These are phyloP conservation scores for Neopelma chrysocephalum DNA, from an alignment of 2,797 vertebrate species.

Conservation along the genomic window DNA sequence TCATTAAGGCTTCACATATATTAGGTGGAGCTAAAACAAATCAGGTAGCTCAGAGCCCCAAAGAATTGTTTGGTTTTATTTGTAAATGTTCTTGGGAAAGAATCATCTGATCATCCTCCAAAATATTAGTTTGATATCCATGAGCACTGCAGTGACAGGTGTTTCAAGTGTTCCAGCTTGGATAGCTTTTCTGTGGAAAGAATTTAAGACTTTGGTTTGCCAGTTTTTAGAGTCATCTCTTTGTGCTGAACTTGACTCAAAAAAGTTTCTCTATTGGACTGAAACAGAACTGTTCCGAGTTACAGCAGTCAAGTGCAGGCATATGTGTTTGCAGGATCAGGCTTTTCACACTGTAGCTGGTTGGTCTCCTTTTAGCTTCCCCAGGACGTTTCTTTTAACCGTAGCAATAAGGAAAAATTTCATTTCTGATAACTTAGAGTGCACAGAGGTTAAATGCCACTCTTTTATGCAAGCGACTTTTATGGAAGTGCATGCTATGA, in stretches of 20 bases:
- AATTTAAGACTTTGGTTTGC: constrained; percentile 12
- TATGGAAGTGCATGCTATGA: not conserved
- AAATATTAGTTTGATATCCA: not conserved
- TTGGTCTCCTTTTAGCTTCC: not conserved
- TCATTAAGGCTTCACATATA: not conserved
- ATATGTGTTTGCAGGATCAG: not conserved
- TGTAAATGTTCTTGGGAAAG: not conserved
- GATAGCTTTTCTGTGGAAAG: constrained; percentile 24
- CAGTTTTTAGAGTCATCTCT: not conserved
- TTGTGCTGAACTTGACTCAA: not conserved
- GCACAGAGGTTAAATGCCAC: not conserved
- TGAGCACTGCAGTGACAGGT: not conserved
- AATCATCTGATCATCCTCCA: not conserved
- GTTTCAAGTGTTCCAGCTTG: not conserved
- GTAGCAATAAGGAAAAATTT: not conserved
- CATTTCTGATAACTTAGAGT: not conserved
- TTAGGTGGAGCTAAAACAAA: not conserved
- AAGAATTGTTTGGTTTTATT: not conserved
- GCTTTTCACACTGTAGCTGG: not conserved
- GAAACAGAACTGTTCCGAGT: not conserved
- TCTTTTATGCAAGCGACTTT: not conserved
- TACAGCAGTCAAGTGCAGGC: not conserved
- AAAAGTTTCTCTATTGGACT: not conserved
- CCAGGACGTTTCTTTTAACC: not conserved
- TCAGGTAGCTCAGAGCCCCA: not conserved